Base-by-base conservation (phyloP, 2,888 invertebrate species). In the Mythimna lalbum region DNA sequence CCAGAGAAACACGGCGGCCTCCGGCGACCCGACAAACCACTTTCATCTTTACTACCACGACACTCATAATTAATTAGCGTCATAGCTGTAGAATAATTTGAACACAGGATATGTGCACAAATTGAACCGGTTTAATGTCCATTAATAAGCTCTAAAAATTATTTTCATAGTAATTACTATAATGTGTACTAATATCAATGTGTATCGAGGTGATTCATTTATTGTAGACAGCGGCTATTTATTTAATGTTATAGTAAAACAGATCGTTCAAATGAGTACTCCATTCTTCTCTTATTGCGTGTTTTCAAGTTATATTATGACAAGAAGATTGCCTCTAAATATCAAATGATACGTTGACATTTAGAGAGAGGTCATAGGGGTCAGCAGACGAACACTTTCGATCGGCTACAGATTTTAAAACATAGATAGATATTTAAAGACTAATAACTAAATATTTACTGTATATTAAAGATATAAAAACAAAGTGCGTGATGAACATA, bases 1-100 rank as follows among this genome's bases (percentile, higher is more conserved):
- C 19, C 62, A 76, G 21, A 72, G 68, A 61, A 76, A 84, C 83
- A 82, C 62, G 83, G 63, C 69, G 84, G 64, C 84, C 83, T 84
- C 83, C 78, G 79, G 39, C 63, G 60, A 77, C 82, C 63, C 55
- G 75, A 61, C 78, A 69, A 71, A 84, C 83, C 84, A 84, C 83
- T 83, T 83, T 83, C 83, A 80, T 83, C 83, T 83, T 60, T 62
- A 80, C 69, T 50, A 55, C 73, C 55, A 65, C 75, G 70, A 80
- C 70, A 76, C 72, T 71, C 43, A 56, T 76, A 80, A 77, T 66
- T 79, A 75, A 76, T 76, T 78, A 81, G 43, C 73, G 66, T 69
- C 76, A 78, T 53, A 70, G 64, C 59, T 63, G 56, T 33, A 49
- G 33, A 71, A 23, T 57, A 1, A 65, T 55, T 79, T 64, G 10